Conservation (phyloP, 2,797 vertebrate species). For the Trematocara caparti region DNA sequence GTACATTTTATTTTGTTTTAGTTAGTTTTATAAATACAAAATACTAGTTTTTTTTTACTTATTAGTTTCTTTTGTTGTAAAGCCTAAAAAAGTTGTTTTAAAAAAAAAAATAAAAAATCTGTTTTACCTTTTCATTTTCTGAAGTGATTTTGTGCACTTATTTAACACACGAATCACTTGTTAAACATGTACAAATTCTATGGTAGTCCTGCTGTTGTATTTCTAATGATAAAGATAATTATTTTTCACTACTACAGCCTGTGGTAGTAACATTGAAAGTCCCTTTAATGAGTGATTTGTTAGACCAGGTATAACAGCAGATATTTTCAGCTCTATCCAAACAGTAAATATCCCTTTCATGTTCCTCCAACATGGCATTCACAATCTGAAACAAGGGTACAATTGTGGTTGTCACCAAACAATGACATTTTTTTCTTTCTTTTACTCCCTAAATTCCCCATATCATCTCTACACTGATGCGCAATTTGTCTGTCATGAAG, state of each 20-base stretch:
- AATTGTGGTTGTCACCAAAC: slow-evolving; percentile 91
- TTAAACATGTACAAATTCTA: not conserved
- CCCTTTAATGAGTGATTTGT: slow-evolving; percentile 56
- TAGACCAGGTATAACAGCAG: slow-evolving; percentile 43
- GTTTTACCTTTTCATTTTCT: not conserved
- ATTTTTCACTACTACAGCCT: not conserved
- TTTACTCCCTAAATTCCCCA: slow-evolving; percentile 85
- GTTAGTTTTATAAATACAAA: not conserved
- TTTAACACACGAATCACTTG: not conserved
- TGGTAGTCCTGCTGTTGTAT: not conserved
- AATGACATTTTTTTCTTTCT: slow-evolving; percentile 88
- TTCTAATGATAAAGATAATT: not conserved
- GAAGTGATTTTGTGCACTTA: not conserved
- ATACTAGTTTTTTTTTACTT: rapidly evolving
- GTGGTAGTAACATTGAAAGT: not conserved
- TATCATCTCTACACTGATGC: slow-evolving; percentile 87
- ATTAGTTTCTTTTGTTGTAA: not conserved
- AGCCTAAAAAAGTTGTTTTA: not conserved
- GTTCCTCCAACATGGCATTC: slow-evolving; percentile 44
- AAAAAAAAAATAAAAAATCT: not conserved
- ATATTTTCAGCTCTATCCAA: slow-evolving; percentile 32
- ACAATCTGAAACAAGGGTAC: slow-evolving; percentile 84
- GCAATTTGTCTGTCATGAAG: slow-evolving; percentile 97
- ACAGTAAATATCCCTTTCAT: slow-evolving; percentile 57
- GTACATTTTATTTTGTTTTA: not conserved